phyloP scores from a whole-genome alignment of 2,888 invertebrate genomes.

The Theretra japonica region DNA sequence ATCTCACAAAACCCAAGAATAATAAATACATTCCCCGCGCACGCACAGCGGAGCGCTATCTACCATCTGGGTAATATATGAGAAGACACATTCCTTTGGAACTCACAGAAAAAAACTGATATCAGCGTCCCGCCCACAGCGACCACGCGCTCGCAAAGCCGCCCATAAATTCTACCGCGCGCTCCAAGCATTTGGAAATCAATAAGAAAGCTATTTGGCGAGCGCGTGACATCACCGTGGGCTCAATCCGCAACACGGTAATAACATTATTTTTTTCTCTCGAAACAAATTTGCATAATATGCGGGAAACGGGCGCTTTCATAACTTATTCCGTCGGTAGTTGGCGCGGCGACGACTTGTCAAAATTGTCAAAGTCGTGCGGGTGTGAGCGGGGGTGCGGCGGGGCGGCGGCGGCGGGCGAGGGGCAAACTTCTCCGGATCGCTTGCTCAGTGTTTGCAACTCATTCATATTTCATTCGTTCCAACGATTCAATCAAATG shows the following conservation, averaged over 20 bases:
- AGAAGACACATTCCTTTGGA: slow-evolving; percentile 10
- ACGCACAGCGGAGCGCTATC: slow-evolving; percentile 2
- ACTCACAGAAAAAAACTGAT: slow-evolving; percentile 8
- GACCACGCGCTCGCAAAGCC: slow-evolving; percentile 17
- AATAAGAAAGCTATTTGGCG: slow-evolving; percentile 29
- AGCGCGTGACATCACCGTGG: slow-evolving; percentile 17
- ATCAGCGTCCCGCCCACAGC: slow-evolving; percentile 9
- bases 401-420: neutral
- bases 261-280: slow-evolving; percentile 38
- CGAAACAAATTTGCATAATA: slow-evolving; percentile 46
- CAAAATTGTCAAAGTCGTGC: slow-evolving; percentile 40
- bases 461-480: slow-evolving; percentile 45
- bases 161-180: slow-evolving; percentile 28
- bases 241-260: neutral
- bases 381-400: neutral
- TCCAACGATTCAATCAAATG: slow-evolving; percentile 27
- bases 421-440: slow-evolving; percentile 8
- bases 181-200: slow-evolving; percentile 26
- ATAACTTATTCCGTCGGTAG: slow-evolving; percentile 32
- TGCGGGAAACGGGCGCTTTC: slow-evolving; percentile 24
- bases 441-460: slow-evolving; percentile 33
- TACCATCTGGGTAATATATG: slow-evolving; percentile 2
- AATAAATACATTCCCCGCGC: slow-evolving; percentile 4
- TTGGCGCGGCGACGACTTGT: slow-evolving; percentile 35
- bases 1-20: neutral